Evolutionary conservation across 2,113 vertebrate genomes (phyloP).

Genomic region (Laticauda laticaudata): DNA sequence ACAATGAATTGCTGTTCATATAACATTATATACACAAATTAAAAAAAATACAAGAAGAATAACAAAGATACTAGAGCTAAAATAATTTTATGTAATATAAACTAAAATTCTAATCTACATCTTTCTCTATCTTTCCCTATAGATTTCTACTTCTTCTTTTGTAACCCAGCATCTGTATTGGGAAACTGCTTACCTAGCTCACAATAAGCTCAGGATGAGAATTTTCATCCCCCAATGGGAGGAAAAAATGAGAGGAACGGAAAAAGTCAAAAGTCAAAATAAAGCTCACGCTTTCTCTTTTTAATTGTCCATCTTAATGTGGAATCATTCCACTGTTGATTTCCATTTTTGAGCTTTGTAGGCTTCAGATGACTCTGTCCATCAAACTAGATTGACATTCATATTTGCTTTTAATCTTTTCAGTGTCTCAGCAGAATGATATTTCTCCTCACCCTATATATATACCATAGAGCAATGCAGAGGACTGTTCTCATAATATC

Average conservation of each 20-base stretch:
- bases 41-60: not conserved
- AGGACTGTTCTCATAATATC: too few relatives aligned
- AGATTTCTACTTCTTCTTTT: not conserved
- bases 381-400: too few relatives aligned
- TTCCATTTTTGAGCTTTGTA: not conserved
- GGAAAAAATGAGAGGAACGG: too few relatives aligned
- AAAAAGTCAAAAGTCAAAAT: not conserved
- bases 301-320: not conserved
- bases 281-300: not conserved
- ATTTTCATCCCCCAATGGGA: too few relatives aligned
- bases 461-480: too few relatives aligned
- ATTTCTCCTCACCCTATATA: too few relatives aligned
- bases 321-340: not conserved
- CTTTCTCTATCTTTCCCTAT: not conserved
- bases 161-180: too few relatives aligned
- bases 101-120: not conserved
- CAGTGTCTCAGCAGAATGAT: too few relatives aligned
- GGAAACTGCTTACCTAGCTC: too few relatives aligned
- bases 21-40: not conserved
- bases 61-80: not conserved
- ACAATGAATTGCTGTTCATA: not conserved
- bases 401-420: too few relatives aligned
- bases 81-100: not conserved
- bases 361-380: too few relatives aligned
- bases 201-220: too few relatives aligned